Conservation (phyloP, 2,113 vertebrate genomes). For the Aptenodytes patagonicus region DNA sequence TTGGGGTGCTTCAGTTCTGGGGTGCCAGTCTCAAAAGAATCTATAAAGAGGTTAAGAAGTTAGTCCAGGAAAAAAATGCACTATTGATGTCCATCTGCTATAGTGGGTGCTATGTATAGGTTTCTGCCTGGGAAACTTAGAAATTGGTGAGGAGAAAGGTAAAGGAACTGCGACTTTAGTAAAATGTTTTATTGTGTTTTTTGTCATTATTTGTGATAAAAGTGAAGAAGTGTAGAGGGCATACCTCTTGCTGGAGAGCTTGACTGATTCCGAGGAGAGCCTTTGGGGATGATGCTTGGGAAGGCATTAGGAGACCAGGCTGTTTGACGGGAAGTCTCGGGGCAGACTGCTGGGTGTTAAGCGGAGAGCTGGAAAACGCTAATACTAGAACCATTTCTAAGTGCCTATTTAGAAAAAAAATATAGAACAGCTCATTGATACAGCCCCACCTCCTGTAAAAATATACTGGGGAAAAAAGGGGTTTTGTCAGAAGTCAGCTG, state of each 20-base stretch:
- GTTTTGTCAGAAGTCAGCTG: neutral
- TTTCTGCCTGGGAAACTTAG: neutral
- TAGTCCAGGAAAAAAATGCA: neutral
- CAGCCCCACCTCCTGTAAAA: neutral
- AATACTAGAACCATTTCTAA: neutral
- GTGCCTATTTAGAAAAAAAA: neutral
- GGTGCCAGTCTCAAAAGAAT: neutral
- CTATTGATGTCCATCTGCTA: neutral
- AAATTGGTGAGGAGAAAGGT: neutral
- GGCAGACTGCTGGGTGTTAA: neutral
- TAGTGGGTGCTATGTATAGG: accelerated
- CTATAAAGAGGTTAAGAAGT: neutral
- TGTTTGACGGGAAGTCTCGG: neutral
- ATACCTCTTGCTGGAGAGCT: neutral
- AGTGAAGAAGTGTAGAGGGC: neutral
- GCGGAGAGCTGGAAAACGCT: neutral
- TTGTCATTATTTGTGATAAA: neutral
- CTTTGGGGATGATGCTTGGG: neutral
- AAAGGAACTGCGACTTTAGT: neutral
- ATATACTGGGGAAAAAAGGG: neutral
- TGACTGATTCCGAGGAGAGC: neutral
- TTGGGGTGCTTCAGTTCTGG: neutral
- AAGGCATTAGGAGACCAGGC: neutral
- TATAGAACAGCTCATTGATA: neutral
- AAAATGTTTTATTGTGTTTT: neutral